Percentiles rank a stretch among this genome's conserved stretches.
Conservation (phyloP, 37 sponge, comb jelly and placozoan genomes). For the Ephydatia muelleri region DNA sequence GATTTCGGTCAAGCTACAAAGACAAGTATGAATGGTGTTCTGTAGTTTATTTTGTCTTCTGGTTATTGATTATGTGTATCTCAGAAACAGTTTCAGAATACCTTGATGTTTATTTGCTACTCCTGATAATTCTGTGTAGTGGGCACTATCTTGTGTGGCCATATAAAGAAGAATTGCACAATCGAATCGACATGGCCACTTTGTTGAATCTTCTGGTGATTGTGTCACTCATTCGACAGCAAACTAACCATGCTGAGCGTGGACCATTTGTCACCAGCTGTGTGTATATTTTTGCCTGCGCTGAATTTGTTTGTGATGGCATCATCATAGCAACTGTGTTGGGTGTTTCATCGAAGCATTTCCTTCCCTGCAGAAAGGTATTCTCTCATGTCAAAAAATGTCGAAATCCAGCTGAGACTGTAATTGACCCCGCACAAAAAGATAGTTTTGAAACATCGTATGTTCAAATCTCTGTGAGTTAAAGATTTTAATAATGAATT, state of each 20-base stretch:
- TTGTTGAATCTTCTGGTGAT: background rate
- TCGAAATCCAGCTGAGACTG: background rate
- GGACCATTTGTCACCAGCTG: background rate
- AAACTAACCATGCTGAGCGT: background rate
- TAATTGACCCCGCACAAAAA: background rate
- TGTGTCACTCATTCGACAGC: background rate
- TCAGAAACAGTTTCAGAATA: background rate
- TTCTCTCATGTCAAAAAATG: background rate
- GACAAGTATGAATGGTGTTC: slow-evolving; percentile 8
- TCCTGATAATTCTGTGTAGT: background rate
- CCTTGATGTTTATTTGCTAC: background rate
- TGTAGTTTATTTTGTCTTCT: background rate
- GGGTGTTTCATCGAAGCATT: background rate
- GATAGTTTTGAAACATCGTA: background rate
- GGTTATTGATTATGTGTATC: background rate
- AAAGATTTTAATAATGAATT: background rate
- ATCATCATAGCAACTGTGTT: background rate
- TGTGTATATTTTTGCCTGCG: background rate
- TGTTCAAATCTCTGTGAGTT: background rate
- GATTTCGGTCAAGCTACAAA: slow-evolving; percentile 2
- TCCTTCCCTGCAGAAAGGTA: background rate
- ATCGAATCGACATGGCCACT: background rate
- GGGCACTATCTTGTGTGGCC: background rate
- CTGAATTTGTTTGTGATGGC: background rate
- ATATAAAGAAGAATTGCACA: background rate